Conservation (phyloP, 2,888 invertebrate genomes). For the Dasypogon diadema region DNA sequence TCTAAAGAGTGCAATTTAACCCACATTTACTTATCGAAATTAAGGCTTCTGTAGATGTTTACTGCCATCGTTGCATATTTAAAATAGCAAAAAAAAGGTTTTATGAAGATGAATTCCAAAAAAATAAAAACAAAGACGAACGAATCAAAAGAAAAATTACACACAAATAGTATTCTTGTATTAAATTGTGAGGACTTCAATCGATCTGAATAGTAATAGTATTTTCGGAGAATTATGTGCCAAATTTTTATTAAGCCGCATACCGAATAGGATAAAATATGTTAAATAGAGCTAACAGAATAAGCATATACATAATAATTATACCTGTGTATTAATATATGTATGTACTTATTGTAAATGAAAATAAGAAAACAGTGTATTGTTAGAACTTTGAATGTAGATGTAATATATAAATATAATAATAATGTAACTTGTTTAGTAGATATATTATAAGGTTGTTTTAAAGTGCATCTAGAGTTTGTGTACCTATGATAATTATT, state of each 20-base stretch:
- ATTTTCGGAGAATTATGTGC: no score
- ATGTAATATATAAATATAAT: no score
- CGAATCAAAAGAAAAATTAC: background rate
- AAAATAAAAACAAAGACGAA: no score
- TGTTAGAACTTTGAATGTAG: no score
- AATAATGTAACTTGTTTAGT: no score
- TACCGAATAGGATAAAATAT: no score
- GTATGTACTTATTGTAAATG: no score
- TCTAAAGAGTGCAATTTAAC: background rate
- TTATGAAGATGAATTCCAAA: no score
- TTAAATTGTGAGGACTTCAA: no score
- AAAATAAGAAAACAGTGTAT: no score
- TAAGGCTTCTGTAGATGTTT: background rate
- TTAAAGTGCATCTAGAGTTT: background rate
- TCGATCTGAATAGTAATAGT: no score
- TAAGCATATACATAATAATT: background rate
- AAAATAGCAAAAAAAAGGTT: background rate
- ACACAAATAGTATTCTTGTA: background rate
- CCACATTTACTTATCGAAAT: background rate
- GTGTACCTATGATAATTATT: background rate
- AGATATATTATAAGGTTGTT: no score
- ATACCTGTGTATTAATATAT: background rate
- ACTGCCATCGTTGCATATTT: background rate
- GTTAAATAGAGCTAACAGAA: background rate
- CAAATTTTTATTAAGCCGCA: conserved; percentile 32